Base-by-base conservation (phyloP, 2,113 vertebrate species). In the Eulemur macaco region DNA sequence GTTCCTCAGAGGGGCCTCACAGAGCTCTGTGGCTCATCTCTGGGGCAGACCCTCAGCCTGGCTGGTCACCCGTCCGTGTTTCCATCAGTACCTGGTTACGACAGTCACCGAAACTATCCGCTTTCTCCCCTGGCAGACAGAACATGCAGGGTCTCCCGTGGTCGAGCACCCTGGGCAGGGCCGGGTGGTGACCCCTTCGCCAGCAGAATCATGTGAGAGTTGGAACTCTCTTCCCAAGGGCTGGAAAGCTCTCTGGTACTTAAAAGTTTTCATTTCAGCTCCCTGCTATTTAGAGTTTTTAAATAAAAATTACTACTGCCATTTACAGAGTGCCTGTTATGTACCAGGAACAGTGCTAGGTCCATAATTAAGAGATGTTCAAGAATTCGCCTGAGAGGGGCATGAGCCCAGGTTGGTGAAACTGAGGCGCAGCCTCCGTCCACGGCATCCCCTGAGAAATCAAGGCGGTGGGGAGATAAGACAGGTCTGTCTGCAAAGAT, bases 401-500 rank as follows among this genome's bases (percentile, higher is more conserved):
- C 25, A 10, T 18, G 54, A 69, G 39, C 13, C 10, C 54, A 58
- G 8, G n/a, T 90, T 47, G n/a, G 56, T 63, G n/a, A 89, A 14
- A 20, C 17, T 84, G 42, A 1, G 47, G 54, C 0, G 0, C 39
- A 52, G 11, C 37, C 52, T 54, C 45, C n/a, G 69, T 58, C 31
- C 42, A 23, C 64, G 25, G 27, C 2, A 2, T 47, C 34, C 5
- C 80, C 58, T 47, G 50, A 73, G 68, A 77, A 34, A 4, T 63
- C 42, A 73, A 66, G 50, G 60, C 47, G 27, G 18, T 39, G 42
- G n/a, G 21, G 50, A 39, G 73, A 88, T 42, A 15, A 52, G 58
- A 69, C 31, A 85, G 42, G 10, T 73, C 50, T 95, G 81, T 39
- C 56, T 91, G 95, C 63, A 69, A 93, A 83, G n/a, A 47, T 47